A percentile compares a stretch with the other conserved stretches of the same genome.
Evolutionary conservation across 2,888 invertebrate species (phyloP).

Genomic region (Phanerotoma sp.): DNA sequence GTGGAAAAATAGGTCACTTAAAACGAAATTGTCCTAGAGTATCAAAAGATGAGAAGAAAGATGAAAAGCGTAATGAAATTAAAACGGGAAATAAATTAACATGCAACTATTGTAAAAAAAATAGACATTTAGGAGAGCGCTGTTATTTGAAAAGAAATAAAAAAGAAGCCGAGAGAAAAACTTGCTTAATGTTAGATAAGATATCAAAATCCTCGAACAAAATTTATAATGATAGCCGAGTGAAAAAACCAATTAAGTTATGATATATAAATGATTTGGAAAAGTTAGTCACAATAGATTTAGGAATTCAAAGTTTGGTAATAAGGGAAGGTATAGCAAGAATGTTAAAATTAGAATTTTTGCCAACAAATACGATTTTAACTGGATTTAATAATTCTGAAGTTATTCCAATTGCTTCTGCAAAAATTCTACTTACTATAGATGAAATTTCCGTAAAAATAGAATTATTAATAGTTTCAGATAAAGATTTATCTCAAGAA

Average conservation of each 20-base stretch:
- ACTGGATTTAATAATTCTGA: slow-evolving; percentile 28
- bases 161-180: not conserved
- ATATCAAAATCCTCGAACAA: not conserved
- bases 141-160: slow-evolving; percentile 4
- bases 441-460: slow-evolving; percentile 28
- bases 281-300: slow-evolving; percentile 27
- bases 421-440: slow-evolving; percentile 23
- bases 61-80: not conserved
- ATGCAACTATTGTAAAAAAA: slow-evolving; percentile 11
- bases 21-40: not conserved
- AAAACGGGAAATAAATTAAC: not conserved
- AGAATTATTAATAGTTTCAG: slow-evolving; percentile 26
- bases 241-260: slow-evolving; percentile 26
- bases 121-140: slow-evolving; percentile 2
- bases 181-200: not conserved
- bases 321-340: slow-evolving; percentile 29
- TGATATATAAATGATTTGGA: slow-evolving; percentile 19
- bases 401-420: slow-evolving; percentile 20
- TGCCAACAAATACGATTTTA: slow-evolving; percentile 19
- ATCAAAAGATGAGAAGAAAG: not conserved
- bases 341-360: slow-evolving; percentile 15
- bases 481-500: slow-evolving; percentile 24
- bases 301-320: slow-evolving; percentile 33
- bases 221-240: not conserved
- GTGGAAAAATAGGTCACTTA: not conserved